phyloP scores from a whole-genome alignment of 2,113 vertebrate genomes.

The Romanogobio albipinnatus region DNA sequence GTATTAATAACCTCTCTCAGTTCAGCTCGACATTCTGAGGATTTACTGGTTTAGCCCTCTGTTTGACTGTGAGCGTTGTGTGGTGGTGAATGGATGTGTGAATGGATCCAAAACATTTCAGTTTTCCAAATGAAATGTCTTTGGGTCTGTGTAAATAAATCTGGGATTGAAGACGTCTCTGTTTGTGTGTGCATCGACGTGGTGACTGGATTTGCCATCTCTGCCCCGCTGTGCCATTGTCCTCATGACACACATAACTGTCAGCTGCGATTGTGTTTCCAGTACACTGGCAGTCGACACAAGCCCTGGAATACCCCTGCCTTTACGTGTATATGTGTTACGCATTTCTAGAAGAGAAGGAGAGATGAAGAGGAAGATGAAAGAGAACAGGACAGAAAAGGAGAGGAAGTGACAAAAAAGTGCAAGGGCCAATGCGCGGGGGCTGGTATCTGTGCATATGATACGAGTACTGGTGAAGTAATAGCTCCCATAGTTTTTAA shows the following conservation, averaged over 20 bases:
- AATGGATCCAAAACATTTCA: slow-evolving; percentile 13
- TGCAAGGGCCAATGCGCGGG: neutral
- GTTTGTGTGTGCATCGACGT: slow-evolving; percentile 19
- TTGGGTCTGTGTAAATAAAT: neutral
- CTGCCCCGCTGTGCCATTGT: slow-evolving; percentile 20
- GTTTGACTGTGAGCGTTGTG: neutral
- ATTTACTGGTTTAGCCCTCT: slow-evolving; percentile 19
- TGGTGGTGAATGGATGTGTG: slow-evolving; percentile 25
- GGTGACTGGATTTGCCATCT: slow-evolving; percentile 4
- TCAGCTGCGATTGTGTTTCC: slow-evolving; percentile 47
- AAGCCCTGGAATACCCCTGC: slow-evolving; percentile 28
- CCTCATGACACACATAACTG: slow-evolving; percentile 51
- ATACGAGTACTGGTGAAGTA: neutral
- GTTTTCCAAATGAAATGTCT: slow-evolving; percentile 17
- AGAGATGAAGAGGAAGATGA: neutral
- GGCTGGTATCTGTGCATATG: neutral
- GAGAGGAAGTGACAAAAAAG: neutral
- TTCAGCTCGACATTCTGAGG: neutral
- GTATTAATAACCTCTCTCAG: slow-evolving; percentile 14
- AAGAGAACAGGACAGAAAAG: neutral
- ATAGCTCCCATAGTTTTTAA: too few relatives aligned
- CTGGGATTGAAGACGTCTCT: neutral
- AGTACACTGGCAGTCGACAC: slow-evolving; percentile 35
- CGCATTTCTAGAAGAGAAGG: neutral
- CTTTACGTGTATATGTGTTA: neutral